Evolutionary conservation across 2,888 invertebrate species (phyloP), one percentile per base, ranked within the genome.

Genomic region (Rhamnusium bicolor): DNA sequence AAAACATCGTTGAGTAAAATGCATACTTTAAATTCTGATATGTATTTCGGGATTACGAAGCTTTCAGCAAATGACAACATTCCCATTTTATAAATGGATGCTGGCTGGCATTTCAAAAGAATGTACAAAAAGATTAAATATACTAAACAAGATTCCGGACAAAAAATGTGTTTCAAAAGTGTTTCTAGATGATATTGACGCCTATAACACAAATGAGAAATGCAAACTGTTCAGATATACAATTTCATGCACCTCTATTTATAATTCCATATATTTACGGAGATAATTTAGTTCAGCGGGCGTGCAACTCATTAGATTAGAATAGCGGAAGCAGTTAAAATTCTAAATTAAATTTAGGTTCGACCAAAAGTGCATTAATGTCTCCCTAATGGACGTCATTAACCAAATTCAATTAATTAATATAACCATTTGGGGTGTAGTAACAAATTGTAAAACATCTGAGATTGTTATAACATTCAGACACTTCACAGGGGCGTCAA

Each of bases 261-360:
- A 63, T 63, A 63, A 63, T 47, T 51, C 24, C 51, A 32, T 51
- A 24, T 27, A 47, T 61, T 49, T 51, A 63, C 63, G 24, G 63
- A 29, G 63, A 63, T 65, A 53, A 65, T 65, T 65, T 24, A 29
- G 65, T 53, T 29, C 49, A 18, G 40, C 63, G 49, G 63, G 47
- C 29, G 53, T n/a, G 14, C 29, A 29, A 51, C 65, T 53, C 65
- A 51, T 65, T 32, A 53, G 51, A 27, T 49, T 14, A 14, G 53
- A 65, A 65, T 65, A 53, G 65, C 65, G 65, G 53, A 65, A 65
- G 65, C 65, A 5, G 65, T 65, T 53, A 53, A 27, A 51, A 53
- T 32, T 40, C 53, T 16, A 53, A 63, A 53, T 53, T 65, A 65
- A 53, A 65, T 65, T 53, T 65, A 29, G 19, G 12, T 18, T 2